Percentiles rank a stretch among this genome's conserved stretches.
Conservation (phyloP, 1,140 invertebrate species). For the Melanaphis sacchari region DNA sequence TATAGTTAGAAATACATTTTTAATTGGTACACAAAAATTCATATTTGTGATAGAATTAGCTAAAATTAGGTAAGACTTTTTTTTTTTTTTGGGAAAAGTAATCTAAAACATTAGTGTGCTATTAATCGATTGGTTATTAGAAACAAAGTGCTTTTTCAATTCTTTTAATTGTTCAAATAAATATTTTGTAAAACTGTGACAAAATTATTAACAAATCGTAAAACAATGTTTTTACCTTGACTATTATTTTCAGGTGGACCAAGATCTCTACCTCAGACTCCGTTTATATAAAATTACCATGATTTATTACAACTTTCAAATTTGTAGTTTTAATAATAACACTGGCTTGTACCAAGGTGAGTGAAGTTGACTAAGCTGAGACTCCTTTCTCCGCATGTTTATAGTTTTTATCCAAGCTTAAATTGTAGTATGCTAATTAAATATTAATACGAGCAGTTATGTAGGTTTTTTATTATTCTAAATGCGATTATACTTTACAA, state of each 20-base stretch:
- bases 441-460: not conserved
- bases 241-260: not conserved
- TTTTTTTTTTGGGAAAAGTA: not conserved
- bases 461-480: not conserved
- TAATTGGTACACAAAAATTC: not conserved
- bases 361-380: not conserved
- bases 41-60: not conserved
- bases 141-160: not conserved
- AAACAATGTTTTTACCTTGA: not conserved
- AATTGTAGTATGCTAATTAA: not conserved
- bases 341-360: not conserved
- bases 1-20: not conserved
- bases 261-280: not conserved
- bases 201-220: not conserved
- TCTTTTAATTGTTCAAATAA: not conserved
- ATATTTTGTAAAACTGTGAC: not conserved
- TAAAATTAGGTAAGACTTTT: too few relatives aligned
- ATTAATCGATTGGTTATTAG: not conserved
- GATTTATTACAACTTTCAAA: conserved; percentile 9
- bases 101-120: not conserved
- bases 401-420: not conserved
- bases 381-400: not conserved
- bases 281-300: not conserved
- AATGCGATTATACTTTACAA: not conserved
- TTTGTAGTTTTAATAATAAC: not conserved